Conservation (phyloP, 2,888 invertebrate species). For the Drosophila parthenogenetica region DNA sequence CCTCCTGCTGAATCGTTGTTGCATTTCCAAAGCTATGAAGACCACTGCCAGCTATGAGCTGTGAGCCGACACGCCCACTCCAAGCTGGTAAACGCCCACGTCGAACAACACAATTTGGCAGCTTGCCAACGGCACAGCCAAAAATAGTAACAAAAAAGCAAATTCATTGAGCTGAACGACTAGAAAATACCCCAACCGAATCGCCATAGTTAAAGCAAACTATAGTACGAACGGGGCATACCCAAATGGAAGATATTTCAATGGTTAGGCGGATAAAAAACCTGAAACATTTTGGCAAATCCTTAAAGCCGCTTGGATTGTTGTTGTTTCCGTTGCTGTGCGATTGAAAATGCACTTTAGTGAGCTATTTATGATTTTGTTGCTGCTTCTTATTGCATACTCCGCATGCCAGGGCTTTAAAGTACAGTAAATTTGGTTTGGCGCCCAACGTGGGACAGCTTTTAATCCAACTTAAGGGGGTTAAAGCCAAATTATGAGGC, state of each 20-base stretch:
- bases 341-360: conserved; percentile 58
- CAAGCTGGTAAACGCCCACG: conserved; percentile 41
- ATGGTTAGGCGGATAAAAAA: conserved; percentile 15
- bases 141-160: conserved; percentile 18
- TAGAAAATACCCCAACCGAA: conserved; percentile 30
- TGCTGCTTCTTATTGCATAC: conserved; percentile 54
- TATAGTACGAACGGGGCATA: not conserved
- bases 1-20: conserved; percentile 19
- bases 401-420: conserved; percentile 46
- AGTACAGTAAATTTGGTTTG: conserved; percentile 36
- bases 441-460: conserved; percentile 15
- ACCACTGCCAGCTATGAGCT: conserved; percentile 26
- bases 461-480: conserved; percentile 18
- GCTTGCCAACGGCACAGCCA: conserved; percentile 55
- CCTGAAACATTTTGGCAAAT: conserved; percentile 49
- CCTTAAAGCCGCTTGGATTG: conserved; percentile 50
- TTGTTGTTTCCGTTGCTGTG: conserved; percentile 26
- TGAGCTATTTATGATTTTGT: conserved; percentile 45
- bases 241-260: not conserved
- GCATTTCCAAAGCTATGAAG: conserved; percentile 43
- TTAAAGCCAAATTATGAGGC: conserved; percentile 5
- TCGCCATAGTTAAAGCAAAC: not conserved
- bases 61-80: conserved; percentile 29
- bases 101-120: conserved; percentile 71
- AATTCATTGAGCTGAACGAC: conserved; percentile 27